Base-by-base conservation (phyloP, 2,888 invertebrate genomes). In the Nomada ruficornis region DNA sequence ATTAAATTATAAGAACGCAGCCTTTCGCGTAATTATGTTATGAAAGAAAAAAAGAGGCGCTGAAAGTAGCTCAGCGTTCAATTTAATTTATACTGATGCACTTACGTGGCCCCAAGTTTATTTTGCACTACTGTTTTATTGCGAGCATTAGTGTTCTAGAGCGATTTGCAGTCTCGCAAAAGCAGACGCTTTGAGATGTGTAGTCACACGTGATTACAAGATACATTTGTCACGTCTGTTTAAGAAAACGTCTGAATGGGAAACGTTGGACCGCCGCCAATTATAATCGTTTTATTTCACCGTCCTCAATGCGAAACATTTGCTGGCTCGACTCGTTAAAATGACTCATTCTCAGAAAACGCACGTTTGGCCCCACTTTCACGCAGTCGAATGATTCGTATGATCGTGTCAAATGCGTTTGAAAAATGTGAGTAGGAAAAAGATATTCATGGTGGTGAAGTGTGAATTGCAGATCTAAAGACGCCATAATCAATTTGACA, bases 181-280 rank as follows among this genome's bases (percentile, higher is more conserved):
- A 20, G 42, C 50, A 23, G 9, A 42, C 13, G 29, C 18, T 2
- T 15, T 2, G 36, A 55, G n/a, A 23, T 18, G 50, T 47, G 73
- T 44, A 9, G 15, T 44, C 20, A 26, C 44, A 13, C 50, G 64
- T 65, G 44, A 65, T 73, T 73, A 63, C 63, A 4, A 44, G 44
- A 18, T 23, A 42, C 26, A 76, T 76, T 65, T 26, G 47, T 54
- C 55, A 42, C 3, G 70, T 52, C n/a, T 26, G 2, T 52, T 13
- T 1, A 23, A 59, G 44, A 36, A 62, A 63, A 71, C 44, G 44
- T 59, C 29, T 76, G 20, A 69, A 80, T 69, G 68, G 52, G 54
- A 60, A 54, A 42, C 18, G 57, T 74, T 82, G 82, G 80, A 72
- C 26, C 4, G 52, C 0, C 15, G 82, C 65, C 82, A 84, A 70